These are phyloP conservation scores for Pogoniulus pusillus DNA, from an alignment of 2,797 vertebrate species.

Conservation along the genomic window DNA sequence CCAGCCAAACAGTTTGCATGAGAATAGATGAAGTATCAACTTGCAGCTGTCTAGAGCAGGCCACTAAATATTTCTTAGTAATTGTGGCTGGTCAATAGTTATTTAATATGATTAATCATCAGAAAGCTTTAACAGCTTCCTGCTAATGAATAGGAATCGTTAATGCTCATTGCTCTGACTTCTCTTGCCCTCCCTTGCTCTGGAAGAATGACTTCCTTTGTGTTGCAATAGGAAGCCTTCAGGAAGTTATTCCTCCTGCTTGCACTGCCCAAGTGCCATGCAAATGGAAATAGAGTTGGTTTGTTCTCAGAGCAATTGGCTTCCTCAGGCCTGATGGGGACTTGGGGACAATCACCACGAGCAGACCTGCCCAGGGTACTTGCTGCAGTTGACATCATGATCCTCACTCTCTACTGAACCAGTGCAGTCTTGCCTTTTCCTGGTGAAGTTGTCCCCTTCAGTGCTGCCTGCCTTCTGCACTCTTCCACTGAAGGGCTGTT, in stretches of 20 bases:
- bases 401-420: background rate
- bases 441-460: background rate
- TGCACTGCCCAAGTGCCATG: constrained; percentile 31
- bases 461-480: background rate
- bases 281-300: constrained; percentile 33
- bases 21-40: background rate
- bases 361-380: background rate
- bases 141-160: constrained; percentile 43
- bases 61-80: constrained; percentile 52
- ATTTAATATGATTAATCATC: constrained; percentile 40
- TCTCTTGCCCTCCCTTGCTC: background rate
- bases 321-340: constrained; percentile 19
- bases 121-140: constrained; percentile 55
- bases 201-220: constrained; percentile 30
- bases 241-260: constrained; percentile 60
- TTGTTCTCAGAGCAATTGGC: constrained; percentile 50
- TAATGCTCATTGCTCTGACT: constrained; percentile 18
- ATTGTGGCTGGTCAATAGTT: constrained; percentile 41
- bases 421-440: background rate
- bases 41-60: background rate
- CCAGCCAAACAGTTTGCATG: background rate
- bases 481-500: background rate
- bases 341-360: constrained; percentile 27
- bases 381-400: background rate
- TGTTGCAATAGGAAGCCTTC: constrained; percentile 61